Evolutionary conservation across 2,113 vertebrate genomes (phyloP), one percentile per base, ranked within the genome.

Genomic region (Phasianus colchicus): DNA sequence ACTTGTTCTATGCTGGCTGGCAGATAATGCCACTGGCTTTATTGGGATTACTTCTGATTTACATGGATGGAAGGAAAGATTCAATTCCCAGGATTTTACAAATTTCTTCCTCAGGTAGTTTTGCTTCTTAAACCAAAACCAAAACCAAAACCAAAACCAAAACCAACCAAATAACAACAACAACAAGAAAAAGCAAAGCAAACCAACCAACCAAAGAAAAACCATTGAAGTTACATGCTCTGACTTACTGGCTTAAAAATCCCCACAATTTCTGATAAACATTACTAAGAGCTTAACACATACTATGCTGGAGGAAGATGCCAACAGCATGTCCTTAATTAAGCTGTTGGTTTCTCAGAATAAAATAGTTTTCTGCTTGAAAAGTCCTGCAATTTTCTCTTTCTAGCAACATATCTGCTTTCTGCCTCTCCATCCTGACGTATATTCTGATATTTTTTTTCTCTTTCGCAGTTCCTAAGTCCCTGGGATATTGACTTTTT

Each of bases 291-390:
- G 32, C 11, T 86, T 75, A 71, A 54, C 16, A 65, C 4, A 50
- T 7, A 11, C 36, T 47, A 45, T 18, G 29, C 32, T 24, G 15
- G 47, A 90, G 15, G 11, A 92, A 90, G 52, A 50, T 48, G 64
- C 15, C 77, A 87, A 74, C 16, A 87, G 21, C 40, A 27, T 15
- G 30, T 60, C 32, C 65, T 72, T 77, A 70, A 70, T 17, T 75
- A 83, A 90, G 30, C 18, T 73, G 57, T 84, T 67, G 58, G 86
- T 86, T 96, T 83, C 34, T 91, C 67, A 50, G 19, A 91, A 3
- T 73, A 95, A 94, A 87, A 83, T 24, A 77, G 38, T 60, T 89
- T 93, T 83, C 45, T 43, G 36, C 5, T 30, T 19, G 20, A 88
- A 92, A 91, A 74, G 48, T 67, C 34, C 36, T 93, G 21, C 54